Evolutionary conservation across 2,888 invertebrate species (phyloP).

Genomic region (Orthosia gracilis): DNA sequence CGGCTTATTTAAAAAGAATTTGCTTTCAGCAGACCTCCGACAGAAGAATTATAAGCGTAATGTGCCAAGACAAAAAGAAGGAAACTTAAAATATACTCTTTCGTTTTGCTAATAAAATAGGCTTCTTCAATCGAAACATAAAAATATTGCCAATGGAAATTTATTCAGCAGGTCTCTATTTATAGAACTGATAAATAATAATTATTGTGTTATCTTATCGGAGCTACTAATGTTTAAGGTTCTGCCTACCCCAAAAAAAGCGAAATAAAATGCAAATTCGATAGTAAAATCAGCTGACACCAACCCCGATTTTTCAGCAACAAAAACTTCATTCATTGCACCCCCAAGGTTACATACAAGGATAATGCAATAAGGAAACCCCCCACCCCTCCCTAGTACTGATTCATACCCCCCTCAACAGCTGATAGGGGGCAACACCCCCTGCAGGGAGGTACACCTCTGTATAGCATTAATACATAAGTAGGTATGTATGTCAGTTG

Average conservation of each 20-base stretch:
- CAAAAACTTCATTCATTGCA: conserved; percentile 65
- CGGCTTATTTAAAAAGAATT: too few species aligned
- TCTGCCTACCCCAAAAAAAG: background rate
- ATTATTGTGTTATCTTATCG: too few species aligned
- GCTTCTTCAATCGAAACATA: too few species aligned
- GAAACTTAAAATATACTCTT: too few species aligned
- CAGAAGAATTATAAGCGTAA: too few species aligned
- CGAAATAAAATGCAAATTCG: background rate
- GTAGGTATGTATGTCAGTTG: conserved; percentile 65
- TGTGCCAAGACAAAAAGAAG: too few species aligned
- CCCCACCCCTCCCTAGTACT: conserved; percentile 34
- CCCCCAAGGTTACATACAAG: conserved; percentile 67
- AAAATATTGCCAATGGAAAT: too few species aligned
- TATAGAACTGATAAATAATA: too few species aligned
- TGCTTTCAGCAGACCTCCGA: too few species aligned
- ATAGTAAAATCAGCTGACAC: conserved; percentile 12
- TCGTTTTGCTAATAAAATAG: too few species aligned
- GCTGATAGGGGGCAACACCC: conserved; percentile 68
- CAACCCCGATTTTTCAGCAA: conserved; percentile 16
- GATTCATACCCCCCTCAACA: conserved; percentile 60
- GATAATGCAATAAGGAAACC: conserved; percentile 76
- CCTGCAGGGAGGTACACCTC: conserved; percentile 53
- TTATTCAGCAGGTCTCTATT: too few species aligned
- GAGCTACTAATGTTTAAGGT: background rate
- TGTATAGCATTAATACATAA: conserved; percentile 64